Evolutionary conservation across 2,888 invertebrate species (phyloP).

Genomic region (Odontothrips loti): DNA sequence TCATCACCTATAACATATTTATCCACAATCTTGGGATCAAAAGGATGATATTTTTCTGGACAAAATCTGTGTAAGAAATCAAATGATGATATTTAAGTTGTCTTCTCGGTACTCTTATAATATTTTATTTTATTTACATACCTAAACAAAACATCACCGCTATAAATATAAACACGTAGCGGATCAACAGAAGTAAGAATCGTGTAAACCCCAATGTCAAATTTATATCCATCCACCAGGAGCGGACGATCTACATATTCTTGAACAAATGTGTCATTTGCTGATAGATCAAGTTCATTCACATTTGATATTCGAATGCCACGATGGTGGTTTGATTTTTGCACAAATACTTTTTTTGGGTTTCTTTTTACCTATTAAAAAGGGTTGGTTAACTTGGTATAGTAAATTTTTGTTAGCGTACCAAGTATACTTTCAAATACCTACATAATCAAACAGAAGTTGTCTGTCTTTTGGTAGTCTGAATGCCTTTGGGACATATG

Average conservation of each 20-base stretch:
- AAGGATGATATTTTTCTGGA: slow-evolving; percentile 82
- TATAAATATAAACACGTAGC: slow-evolving; percentile 80
- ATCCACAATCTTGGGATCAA: slow-evolving; percentile 70
- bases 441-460: slow-evolving; percentile 63
- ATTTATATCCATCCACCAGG: slow-evolving; percentile 88
- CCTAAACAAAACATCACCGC: slow-evolving; percentile 85
- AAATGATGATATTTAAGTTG: neutral
- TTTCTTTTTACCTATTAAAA: slow-evolving; percentile 53
- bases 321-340: slow-evolving; percentile 88
- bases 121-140: slow-evolving; percentile 43
- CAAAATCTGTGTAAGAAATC: slow-evolving; percentile 66
- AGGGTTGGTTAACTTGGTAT: slow-evolving; percentile 2
- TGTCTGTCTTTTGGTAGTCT: slow-evolving; percentile 72
- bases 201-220: slow-evolving; percentile 94
- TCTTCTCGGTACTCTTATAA: neutral
- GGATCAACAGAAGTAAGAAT: slow-evolving; percentile 88
- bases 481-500: slow-evolving; percentile 83
- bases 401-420: slow-evolving; percentile 10
- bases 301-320: slow-evolving; percentile 73
- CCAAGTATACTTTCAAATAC: slow-evolving; percentile 36
- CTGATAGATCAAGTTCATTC: slow-evolving; percentile 64
- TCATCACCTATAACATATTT: slow-evolving; percentile 94
- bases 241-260: slow-evolving; percentile 85
- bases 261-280: slow-evolving; percentile 78
- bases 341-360: slow-evolving; percentile 73